Evolutionary conservation across 2,888 invertebrate genomes (phyloP).

Genomic region (Sclerodermus sp.): DNA sequence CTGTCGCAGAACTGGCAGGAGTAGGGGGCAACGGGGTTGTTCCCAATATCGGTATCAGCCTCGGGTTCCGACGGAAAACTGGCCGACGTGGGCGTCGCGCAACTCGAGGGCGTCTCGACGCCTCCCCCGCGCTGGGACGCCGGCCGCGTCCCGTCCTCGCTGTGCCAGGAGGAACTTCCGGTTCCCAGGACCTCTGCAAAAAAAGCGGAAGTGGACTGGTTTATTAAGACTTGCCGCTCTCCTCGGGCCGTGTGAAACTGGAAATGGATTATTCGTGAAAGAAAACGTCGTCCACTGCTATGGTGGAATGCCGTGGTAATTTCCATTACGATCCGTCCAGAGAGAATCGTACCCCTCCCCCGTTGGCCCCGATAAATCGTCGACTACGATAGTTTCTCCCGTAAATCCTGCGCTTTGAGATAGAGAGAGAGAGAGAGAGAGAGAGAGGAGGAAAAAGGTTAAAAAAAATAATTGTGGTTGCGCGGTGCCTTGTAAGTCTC

Average conservation of each 20-base stretch:
- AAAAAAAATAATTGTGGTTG: background rate
- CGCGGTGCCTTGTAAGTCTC: background rate
- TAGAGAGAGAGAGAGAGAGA: constrained; percentile 8
- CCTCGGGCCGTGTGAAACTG: too few relatives aligned
- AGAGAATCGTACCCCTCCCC: too few relatives aligned
- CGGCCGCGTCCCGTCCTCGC: constrained; percentile 63
- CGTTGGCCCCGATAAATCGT: too few relatives aligned
- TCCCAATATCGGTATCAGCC: constrained; percentile 41
- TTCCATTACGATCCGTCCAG: too few relatives aligned
- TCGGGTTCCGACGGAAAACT: constrained; percentile 67
- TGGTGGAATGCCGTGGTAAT: too few relatives aligned
- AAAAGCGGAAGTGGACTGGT: constrained; percentile 2
- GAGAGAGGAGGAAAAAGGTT: constrained; percentile 1
- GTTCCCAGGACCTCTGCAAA: constrained; percentile 69
- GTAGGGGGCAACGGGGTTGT: constrained; percentile 67
- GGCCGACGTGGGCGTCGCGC: constrained; percentile 68
- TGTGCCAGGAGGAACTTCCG: constrained; percentile 70
- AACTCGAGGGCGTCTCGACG: constrained; percentile 63
- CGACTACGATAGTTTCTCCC: too few relatives aligned
- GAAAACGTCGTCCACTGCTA: too few relatives aligned
- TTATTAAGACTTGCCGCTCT: too few relatives aligned
- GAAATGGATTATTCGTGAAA: too few relatives aligned
- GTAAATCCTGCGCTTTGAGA: constrained; percentile 10
- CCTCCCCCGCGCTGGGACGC: constrained; percentile 48
- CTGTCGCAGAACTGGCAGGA: constrained; percentile 91